Base-by-base conservation (phyloP, 2,113 vertebrate species). In the Nothocercus julius region DNA sequence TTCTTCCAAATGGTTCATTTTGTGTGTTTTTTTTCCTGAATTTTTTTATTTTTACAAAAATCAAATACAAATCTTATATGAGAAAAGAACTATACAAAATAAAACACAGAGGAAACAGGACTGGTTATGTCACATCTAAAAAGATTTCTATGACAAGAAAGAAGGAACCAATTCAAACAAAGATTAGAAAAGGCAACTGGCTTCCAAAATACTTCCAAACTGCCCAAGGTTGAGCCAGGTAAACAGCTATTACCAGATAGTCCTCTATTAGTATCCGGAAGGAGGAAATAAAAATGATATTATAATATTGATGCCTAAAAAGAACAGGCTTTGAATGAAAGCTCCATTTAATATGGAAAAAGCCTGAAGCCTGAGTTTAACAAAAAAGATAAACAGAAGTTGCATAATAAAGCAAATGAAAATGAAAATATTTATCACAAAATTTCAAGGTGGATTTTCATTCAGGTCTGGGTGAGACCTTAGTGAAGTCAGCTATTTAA, bases 171-270 rank as follows among this genome's bases (percentile, higher is more conserved):
- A 81, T 49, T 88, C 49, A 93, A 93, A 92, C n/a, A 82, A 61
- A 86, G 2, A 15, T 64, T 59, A 85, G 53, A 72, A 94, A 94
- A 90, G 80, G 82, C 6, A 85, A 90, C 73, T 86, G 82, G 19
- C 84, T 92, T 92, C 67, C 76, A 95, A 73, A 70, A 78, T 54
- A 36, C 75, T 92, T 89, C 40, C 53, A 92, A 82, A 62, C 40
- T 44, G 13, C 53, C 27, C 17, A 32, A 47, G 76, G 61, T 58
- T 93, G 68, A 92, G 81, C 70, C 75, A 85, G 77, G 56, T 68
- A 85, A 92, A 72, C 69, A 90, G 59, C 51, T 87, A 51, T 74
- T 58, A 85, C 59, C 27, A 34, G 95, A 54, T 62, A 54, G n/a
- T 79, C 54, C 63, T 67, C 32, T 86, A 40, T 45, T 53, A 92